Evolutionary conservation across 1,140 invertebrate species (phyloP).

Genomic region (Latrodectus geometricus): DNA sequence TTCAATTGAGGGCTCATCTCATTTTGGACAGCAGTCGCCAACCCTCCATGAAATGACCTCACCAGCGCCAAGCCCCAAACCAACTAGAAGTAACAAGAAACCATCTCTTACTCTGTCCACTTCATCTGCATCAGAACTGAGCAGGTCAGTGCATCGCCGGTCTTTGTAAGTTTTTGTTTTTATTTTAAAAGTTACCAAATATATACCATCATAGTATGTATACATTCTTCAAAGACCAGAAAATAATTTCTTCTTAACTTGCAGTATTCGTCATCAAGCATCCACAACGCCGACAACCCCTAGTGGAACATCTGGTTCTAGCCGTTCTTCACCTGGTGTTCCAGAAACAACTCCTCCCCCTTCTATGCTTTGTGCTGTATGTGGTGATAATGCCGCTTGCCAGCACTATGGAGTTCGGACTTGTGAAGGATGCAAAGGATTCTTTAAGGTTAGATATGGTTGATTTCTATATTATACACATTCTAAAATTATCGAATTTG

Average conservation of each 20-base stretch:
- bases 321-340: constrained; percentile 61
- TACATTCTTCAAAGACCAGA: background rate
- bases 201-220: too few relatives aligned
- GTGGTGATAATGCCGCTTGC: constrained; percentile 97
- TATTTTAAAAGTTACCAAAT: background rate
- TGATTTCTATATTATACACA: constrained; percentile 65
- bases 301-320: constrained; percentile 58
- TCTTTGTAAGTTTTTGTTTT: background rate
- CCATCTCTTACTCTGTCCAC: constrained; percentile 63
- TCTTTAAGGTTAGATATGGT: constrained; percentile 74
- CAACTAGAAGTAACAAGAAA: constrained; percentile 51
- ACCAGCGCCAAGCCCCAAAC: constrained; percentile 63
- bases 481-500: too few relatives aligned
- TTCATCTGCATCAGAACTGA: constrained; percentile 33
- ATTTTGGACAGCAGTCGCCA: constrained; percentile 27
- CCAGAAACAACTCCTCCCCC: constrained; percentile 66
- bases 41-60: constrained; percentile 27
- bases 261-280: constrained; percentile 45
- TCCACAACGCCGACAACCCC: constrained; percentile 60
- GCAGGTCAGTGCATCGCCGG: constrained; percentile 21
- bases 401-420: constrained; percentile 98
- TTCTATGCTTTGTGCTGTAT: constrained; percentile 95
- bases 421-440: constrained; percentile 93
- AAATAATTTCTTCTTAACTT: background rate
- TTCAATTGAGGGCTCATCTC: background rate